These are phyloP conservation scores for Naso thynnoides DNA, from an alignment of 2,797 vertebrate genomes.

Conservation along the genomic window DNA sequence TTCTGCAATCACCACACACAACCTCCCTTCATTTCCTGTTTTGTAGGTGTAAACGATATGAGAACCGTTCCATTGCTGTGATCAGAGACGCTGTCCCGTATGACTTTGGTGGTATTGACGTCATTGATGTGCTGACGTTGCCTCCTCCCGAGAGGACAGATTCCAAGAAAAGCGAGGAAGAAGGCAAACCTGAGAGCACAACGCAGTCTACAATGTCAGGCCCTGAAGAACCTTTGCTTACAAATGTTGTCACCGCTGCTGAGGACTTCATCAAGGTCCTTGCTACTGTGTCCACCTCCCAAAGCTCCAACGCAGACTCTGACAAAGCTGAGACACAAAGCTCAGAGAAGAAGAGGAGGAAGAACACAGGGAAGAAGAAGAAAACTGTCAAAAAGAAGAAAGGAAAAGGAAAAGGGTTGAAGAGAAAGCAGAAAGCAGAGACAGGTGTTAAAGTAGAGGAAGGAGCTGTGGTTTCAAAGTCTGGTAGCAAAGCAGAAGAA, in stretches of 20 bases:
- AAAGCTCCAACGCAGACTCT: slow-evolving; percentile 77
- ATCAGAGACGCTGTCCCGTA: slow-evolving; percentile 87
- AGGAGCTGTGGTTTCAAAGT: slow-evolving; percentile 42
- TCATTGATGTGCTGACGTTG: slow-evolving; percentile 85
- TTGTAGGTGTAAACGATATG: slow-evolving; percentile 90
- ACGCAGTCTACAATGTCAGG: slow-evolving; percentile 56
- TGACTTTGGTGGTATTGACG: slow-evolving; percentile 87
- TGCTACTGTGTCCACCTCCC: slow-evolving; percentile 87
- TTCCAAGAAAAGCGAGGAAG: slow-evolving; percentile 43
- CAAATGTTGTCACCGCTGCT: slow-evolving; percentile 79
- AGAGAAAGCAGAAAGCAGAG: slow-evolving; percentile 74
- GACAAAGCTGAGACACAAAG: slow-evolving; percentile 72
- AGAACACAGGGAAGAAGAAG: slow-evolving; percentile 80
- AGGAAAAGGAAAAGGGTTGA: slow-evolving; percentile 80
- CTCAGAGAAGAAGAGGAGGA: slow-evolving; percentile 85
- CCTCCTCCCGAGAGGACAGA: slow-evolving; percentile 67
- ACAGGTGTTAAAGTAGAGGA: slow-evolving; percentile 68
- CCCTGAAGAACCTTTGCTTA: slow-evolving; percentile 78
- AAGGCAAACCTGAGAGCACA: slow-evolving; percentile 59
- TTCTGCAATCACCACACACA: slow-evolving; percentile 5
- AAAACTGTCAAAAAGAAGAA: slow-evolving; percentile 73
- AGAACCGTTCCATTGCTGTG: slow-evolving; percentile 88
- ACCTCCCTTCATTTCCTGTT: not conserved
- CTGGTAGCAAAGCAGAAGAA: slow-evolving; percentile 66
- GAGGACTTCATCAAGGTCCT: slow-evolving; percentile 87